A percentile compares a stretch with the other conserved stretches of the same genome.
Conservation (phyloP, 2,888 invertebrate species). For the Opisthograptis luteolata region DNA sequence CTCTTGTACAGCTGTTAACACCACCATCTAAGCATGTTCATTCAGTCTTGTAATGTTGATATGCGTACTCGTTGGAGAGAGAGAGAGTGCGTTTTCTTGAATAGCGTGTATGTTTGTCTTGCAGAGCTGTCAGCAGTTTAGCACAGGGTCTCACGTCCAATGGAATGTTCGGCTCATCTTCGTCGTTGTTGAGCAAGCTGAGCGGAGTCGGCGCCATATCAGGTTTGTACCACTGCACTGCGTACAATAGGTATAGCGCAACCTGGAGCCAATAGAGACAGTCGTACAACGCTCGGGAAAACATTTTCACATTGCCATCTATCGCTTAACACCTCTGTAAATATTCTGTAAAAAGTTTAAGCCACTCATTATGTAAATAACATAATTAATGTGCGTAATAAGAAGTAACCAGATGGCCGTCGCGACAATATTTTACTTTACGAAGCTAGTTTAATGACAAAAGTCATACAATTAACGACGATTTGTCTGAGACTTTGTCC, state of each 20-base stretch:
- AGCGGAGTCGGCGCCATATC: slow-evolving; percentile 81
- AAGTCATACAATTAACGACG: too few relatives aligned
- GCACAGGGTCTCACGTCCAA: slow-evolving; percentile 86
- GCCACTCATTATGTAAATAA: too few relatives aligned
- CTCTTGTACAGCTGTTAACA: slow-evolving; percentile 60
- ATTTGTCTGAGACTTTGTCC: too few relatives aligned
- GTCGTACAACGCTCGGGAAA: background rate
- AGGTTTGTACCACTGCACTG: slow-evolving; percentile 61
- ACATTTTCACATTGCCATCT: too few relatives aligned
- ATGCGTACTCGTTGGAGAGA: slow-evolving; percentile 1
- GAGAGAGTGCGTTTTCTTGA: slow-evolving; percentile 46
- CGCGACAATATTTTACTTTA: too few relatives aligned
- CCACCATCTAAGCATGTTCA: slow-evolving; percentile 56
- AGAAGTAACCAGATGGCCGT: too few relatives aligned
- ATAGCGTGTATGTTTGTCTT: slow-evolving; percentile 61
- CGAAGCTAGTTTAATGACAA: too few relatives aligned
- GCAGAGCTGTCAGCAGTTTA: slow-evolving; percentile 81
- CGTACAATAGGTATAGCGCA: background rate
- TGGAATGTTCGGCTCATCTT: slow-evolving; percentile 90
- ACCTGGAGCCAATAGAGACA: background rate
- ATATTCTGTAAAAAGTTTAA: slow-evolving; percentile 14
- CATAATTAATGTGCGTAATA: too few relatives aligned
- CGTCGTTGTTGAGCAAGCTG: slow-evolving; percentile 85
- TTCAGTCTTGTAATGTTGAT: slow-evolving; percentile 42
- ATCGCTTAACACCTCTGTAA: slow-evolving; percentile 16